Evolutionary conservation across 2,888 invertebrate species (phyloP).

Genomic region (Prostheceraeus crozeri): DNA sequence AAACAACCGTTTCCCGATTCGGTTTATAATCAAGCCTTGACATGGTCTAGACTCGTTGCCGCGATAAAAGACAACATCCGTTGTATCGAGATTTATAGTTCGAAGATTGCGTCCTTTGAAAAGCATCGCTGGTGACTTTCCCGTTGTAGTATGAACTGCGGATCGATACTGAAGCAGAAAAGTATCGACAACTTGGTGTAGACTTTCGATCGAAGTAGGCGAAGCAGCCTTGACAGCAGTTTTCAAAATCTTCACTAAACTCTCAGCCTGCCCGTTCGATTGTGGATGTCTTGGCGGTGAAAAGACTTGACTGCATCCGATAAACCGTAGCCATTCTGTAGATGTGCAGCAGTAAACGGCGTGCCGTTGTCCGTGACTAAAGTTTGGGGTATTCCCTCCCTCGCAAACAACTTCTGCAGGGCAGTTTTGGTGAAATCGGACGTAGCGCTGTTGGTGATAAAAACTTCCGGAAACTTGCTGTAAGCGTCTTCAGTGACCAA

Average conservation of each 20-base stretch:
- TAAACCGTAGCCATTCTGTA: constrained; percentile 12
- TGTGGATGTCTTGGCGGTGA: constrained; percentile 16
- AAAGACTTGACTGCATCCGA: not conserved
- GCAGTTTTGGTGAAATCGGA: constrained; percentile 2
- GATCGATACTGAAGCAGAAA: constrained; percentile 14
- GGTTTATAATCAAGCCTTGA: no score
- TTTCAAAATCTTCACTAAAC: constrained; percentile 5
- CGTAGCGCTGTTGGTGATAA: not conserved
- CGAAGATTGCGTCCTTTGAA: not conserved
- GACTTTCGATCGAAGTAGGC: not conserved
- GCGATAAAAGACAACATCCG: no score
- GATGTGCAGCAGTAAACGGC: constrained; percentile 9
- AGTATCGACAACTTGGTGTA: not conserved
- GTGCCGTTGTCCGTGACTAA: constrained; percentile 3
- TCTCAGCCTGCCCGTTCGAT: constrained; percentile 8
- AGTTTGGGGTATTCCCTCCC: not conserved
- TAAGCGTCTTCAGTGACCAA: constrained; percentile 1
- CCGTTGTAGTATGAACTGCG: constrained; percentile 9
- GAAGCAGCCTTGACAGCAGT: not conserved
- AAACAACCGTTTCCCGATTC: no score
- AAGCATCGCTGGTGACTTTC: not conserved
- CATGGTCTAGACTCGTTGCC: no score
- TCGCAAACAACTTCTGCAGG: constrained; percentile 23
- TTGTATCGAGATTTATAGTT: no score
- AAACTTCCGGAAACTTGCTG: constrained; percentile 5